Conservation (phyloP, 1,140 invertebrate species). For the Bicyclus anynana region DNA sequence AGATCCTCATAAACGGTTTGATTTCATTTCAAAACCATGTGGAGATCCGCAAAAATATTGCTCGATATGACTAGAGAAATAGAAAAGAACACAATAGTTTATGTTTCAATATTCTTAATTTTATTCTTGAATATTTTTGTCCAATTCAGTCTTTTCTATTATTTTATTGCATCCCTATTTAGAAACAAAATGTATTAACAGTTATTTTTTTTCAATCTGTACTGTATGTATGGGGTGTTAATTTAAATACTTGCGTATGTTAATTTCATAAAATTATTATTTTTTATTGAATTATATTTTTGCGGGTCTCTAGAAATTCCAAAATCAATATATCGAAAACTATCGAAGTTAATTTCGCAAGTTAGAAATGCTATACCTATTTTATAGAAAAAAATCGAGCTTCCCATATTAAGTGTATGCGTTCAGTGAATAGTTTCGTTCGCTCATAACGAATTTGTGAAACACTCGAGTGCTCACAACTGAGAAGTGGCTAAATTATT, state of each 20-base stretch:
- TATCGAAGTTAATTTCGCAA: neutral
- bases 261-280: too few species aligned
- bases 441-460: constrained; percentile 32
- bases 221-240: too few species aligned
- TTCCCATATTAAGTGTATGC: constrained; percentile 41
- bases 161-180: too few species aligned
- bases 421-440: constrained; percentile 37
- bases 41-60: neutral
- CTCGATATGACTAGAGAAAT: too few species aligned
- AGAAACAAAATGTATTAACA: too few species aligned
- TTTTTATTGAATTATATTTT: neutral
- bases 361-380: constrained; percentile 13
- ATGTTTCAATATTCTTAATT: too few species aligned
- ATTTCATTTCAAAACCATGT: neutral
- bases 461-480: constrained; percentile 19
- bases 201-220: too few species aligned
- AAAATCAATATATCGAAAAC: neutral
- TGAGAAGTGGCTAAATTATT: constrained; percentile 4
- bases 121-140: too few species aligned
- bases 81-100: too few species aligned
- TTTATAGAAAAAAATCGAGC: constrained; percentile 38
- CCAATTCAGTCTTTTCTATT: too few species aligned
- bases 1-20: too few species aligned
- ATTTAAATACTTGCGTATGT: too few species aligned
- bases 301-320: neutral